Percentiles rank a stretch among this genome's conserved stretches.
phyloP scores from a whole-genome alignment of 2,888 invertebrate genomes.

The Phyto melanocephala region DNA sequence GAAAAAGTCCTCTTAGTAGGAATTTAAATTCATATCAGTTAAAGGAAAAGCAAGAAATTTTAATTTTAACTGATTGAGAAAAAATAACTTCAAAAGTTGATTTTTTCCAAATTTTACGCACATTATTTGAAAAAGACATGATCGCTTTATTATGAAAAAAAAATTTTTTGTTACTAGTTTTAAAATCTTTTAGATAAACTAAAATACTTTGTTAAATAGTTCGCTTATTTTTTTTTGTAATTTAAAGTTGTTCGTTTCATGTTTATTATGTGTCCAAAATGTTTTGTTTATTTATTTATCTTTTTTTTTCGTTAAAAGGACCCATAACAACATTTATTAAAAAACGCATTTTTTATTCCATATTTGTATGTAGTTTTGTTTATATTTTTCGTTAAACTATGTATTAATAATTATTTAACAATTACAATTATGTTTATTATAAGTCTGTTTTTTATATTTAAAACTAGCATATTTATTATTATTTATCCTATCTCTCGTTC shows the following conservation, averaged over 20 bases:
- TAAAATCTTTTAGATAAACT: too few relatives aligned
- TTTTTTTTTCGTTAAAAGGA: not conserved
- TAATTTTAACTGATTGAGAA: not conserved
- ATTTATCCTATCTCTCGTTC: too few relatives aligned
- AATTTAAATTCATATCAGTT: not conserved
- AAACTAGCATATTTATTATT: too few relatives aligned
- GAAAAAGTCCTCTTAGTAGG: not conserved
- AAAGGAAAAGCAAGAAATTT: not conserved
- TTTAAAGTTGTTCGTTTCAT: not conserved
- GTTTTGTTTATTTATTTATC: not conserved
- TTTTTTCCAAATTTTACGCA: not conserved
- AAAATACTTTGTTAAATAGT: too few relatives aligned
- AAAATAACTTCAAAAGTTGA: not conserved
- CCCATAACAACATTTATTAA: too few relatives aligned
- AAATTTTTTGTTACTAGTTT: not conserved
- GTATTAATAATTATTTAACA: not conserved
- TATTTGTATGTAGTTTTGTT: not conserved
- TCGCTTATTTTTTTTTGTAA: not conserved
- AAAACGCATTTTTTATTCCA: too few relatives aligned
- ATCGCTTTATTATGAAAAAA: not conserved
- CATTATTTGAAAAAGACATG: conserved; percentile 2
- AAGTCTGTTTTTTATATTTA: conserved; percentile 3
- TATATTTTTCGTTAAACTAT: conserved; percentile 12
- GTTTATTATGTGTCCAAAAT: conserved; percentile 11
- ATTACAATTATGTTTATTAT: conserved; percentile 25